Conservation (phyloP, 2,888 invertebrate genomes). For the Drosophila diplacantha region DNA sequence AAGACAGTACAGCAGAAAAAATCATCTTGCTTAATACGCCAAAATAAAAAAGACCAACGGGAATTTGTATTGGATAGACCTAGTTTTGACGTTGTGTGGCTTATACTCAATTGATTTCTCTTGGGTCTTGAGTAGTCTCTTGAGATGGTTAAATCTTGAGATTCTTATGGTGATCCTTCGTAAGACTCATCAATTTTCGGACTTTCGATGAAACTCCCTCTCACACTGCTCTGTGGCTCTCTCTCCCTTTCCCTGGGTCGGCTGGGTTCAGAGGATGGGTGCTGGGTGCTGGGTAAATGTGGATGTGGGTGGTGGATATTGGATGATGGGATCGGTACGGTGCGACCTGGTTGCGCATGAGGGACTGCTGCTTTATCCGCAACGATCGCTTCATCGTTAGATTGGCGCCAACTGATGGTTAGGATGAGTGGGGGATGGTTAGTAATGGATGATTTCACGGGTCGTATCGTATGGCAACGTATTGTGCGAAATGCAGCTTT, state of each 20-base stretch:
- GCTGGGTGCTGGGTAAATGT: conserved; percentile 5
- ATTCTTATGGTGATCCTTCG: neutral
- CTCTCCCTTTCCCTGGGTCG: conserved; percentile 16
- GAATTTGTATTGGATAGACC: conserved; percentile 1
- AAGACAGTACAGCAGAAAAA: neutral
- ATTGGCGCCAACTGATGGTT: conserved; percentile 23
- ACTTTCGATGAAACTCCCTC: conserved; percentile 4
- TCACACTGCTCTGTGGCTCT: conserved; percentile 7
- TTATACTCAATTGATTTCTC: neutral
- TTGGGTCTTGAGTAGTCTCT: neutral
- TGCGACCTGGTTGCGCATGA: conserved; percentile 2
- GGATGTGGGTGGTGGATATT: neutral
- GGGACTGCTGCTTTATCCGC: conserved; percentile 14
- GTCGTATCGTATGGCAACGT: conserved; percentile 4
- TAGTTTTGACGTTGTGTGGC: neutral
- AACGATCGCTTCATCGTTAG: conserved; percentile 8
- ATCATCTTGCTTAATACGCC: neutral
- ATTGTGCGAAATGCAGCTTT: neutral
- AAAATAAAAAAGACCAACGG: neutral
- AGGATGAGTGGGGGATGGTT: conserved; percentile 3
- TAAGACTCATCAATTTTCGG: neutral
- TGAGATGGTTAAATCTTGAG: neutral
- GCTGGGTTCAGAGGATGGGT: conserved; percentile 9
- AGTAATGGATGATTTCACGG: neutral
- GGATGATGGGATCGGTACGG: neutral